Evolutionary conservation across 2,888 invertebrate genomes (phyloP).

Genomic region (Morinoia aosen): DNA sequence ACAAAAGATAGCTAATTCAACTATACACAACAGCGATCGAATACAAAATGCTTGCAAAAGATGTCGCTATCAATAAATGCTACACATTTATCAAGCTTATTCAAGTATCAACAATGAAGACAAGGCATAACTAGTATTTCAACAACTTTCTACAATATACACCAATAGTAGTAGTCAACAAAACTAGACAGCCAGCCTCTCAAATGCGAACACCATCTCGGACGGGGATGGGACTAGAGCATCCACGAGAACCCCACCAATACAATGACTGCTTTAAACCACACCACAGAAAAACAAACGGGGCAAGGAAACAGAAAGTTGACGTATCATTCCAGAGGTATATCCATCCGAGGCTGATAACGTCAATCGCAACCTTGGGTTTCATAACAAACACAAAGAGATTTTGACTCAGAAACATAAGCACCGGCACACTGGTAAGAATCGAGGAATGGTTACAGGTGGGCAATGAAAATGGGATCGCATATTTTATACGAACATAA

Average conservation of each 20-base stretch:
- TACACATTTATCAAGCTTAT: constrained; percentile 22
- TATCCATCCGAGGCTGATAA: not conserved
- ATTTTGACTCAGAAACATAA: not conserved
- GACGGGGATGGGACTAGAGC: not conserved
- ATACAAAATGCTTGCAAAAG: constrained; percentile 47
- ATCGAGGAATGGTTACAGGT: not conserved
- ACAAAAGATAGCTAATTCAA: not conserved
- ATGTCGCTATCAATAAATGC: not conserved
- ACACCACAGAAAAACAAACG: not conserved
- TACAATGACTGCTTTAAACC: not conserved
- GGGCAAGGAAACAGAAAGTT: not conserved
- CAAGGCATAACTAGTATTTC: constrained; percentile 23
- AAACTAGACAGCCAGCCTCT: not conserved
- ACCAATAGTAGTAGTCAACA: constrained; percentile 19
- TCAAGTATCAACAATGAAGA: constrained; percentile 32
- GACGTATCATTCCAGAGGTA: not conserved
- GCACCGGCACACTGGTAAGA: not conserved
- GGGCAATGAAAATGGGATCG: not conserved
- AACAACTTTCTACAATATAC: constrained; percentile 48
- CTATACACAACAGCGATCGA: constrained; percentile 12
- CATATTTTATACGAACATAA: not conserved
- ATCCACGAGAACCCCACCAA: not conserved
- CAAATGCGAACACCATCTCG: not conserved
- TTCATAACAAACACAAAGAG: not conserved
- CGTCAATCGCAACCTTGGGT: not conserved